Percentiles rank a stretch among this genome's conserved stretches.
Evolutionary conservation across 1,140 invertebrate genomes (phyloP).

Genomic region (Cotesia typhae): DNA sequence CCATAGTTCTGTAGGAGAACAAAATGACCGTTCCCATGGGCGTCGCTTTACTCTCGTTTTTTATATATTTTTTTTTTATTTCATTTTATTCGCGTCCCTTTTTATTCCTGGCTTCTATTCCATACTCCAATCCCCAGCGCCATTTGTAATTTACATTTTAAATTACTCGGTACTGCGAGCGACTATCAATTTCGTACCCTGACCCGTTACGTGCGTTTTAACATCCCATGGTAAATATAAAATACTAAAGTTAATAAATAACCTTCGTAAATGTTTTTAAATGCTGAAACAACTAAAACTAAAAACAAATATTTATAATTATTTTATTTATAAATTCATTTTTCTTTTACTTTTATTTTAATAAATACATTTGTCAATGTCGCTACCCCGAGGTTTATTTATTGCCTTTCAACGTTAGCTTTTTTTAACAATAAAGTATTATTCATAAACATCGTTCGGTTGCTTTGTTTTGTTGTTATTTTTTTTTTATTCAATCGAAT

Average conservation of each 20-base stretch:
- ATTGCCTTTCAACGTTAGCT: too few species aligned
- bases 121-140: constrained; percentile 17
- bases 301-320: too few species aligned
- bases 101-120: too few species aligned
- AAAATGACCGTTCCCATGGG: constrained; percentile 25
- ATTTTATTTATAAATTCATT: too few species aligned
- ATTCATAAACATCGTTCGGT: too few species aligned
- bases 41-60: constrained; percentile 12
- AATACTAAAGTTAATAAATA: not conserved
- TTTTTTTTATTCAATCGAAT: too few species aligned
- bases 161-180: constrained; percentile 18
- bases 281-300: not conserved
- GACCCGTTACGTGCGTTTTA: constrained; percentile 2
- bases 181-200: constrained; percentile 15
- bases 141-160: constrained; percentile 25
- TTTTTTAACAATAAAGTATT: too few species aligned
- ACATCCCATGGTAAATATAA: constrained; percentile 16
- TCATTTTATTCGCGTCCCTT: not conserved
- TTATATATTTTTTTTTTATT: not conserved
- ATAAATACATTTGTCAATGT: not conserved
- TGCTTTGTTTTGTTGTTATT: too few species aligned
- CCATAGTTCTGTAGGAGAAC: not conserved
- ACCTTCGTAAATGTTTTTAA: not conserved
- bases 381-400: too few species aligned
- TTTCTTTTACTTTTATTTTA: not conserved